Percentiles rank a stretch among this genome's conserved stretches.
phyloP scores from a whole-genome alignment of 2,888 invertebrate genomes.

The Macrophya alboannulata region DNA sequence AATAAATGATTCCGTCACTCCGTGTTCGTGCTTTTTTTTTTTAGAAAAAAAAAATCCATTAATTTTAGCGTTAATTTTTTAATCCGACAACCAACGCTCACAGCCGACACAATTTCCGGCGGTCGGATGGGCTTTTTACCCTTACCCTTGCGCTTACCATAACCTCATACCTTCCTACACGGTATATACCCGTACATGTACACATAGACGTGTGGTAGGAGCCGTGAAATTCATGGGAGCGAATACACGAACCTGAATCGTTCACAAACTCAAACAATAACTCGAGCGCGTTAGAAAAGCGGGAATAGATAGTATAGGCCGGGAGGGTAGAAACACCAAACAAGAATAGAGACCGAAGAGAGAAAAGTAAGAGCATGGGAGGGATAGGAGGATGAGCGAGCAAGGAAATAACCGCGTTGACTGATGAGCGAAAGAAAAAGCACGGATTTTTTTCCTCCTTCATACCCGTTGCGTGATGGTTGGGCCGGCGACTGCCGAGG shows the following conservation, averaged over 20 bases:
- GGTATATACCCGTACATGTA: background rate
- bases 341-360: slow-evolving; percentile 23
- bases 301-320: slow-evolving; percentile 32
- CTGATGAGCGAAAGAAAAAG: slow-evolving; percentile 45
- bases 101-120: slow-evolving; percentile 22
- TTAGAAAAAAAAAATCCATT: background rate
- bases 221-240: slow-evolving; percentile 48
- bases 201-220: background rate
- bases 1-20: background rate
- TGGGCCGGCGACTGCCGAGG: slow-evolving; percentile 37
- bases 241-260: slow-evolving; percentile 29
- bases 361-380: slow-evolving; percentile 40
- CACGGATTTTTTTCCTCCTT: slow-evolving; percentile 48
- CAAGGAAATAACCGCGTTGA: slow-evolving; percentile 46
- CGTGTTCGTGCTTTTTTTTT: background rate
- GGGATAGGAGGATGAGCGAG: slow-evolving; percentile 39
- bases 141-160: background rate
- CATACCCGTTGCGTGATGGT: slow-evolving; percentile 34
- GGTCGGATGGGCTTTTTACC: background rate
- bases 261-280: slow-evolving; percentile 46
- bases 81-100: slow-evolving; percentile 18
- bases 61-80: slow-evolving; percentile 34
- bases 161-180: background rate
- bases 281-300: background rate
- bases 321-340: background rate